Percentiles rank a stretch among this genome's conserved stretches.
Conservation (phyloP, 2,888 invertebrate species). For the Lottia gigantea region DNA sequence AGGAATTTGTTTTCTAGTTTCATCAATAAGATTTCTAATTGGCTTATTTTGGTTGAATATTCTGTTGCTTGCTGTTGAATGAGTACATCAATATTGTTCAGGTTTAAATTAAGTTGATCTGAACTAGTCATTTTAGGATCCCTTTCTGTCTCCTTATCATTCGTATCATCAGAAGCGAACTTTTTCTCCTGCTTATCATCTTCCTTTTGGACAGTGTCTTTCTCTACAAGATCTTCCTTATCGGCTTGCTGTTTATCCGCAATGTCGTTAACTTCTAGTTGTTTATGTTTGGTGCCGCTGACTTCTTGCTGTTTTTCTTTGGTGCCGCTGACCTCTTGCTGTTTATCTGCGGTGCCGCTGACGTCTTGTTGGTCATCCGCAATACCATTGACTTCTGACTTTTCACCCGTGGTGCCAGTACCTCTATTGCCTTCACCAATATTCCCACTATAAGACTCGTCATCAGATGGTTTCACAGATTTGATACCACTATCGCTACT, state of each 20-base stretch:
- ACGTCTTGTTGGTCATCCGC: too few relatives aligned
- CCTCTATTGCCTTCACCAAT: neutral
- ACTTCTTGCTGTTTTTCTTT: too few relatives aligned
- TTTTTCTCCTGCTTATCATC: neutral
- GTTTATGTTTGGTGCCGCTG: neutral
- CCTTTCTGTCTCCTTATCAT: neutral
- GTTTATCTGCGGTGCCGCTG: too few relatives aligned
- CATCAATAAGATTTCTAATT: conserved; percentile 54
- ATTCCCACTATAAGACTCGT: neutral
- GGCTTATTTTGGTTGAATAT: conserved; percentile 49
- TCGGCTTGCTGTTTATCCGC: conserved; percentile 12
- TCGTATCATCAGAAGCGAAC: too few relatives aligned
- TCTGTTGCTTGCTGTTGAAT: conserved; percentile 35
- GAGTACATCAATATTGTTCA: conserved; percentile 24
- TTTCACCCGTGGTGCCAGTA: neutral
- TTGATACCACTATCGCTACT: too few relatives aligned
- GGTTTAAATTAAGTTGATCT: neutral
- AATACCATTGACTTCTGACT: neutral
- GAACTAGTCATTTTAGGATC: neutral
- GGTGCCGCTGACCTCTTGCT: too few relatives aligned
- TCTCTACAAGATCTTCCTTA: conserved; percentile 14
- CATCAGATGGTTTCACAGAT: too few relatives aligned
- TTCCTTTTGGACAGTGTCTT: neutral
- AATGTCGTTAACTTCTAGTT: neutral
- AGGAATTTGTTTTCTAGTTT: conserved; percentile 59